Conservation (phyloP, 2,797 vertebrate genomes). For the Mus caroli region DNA sequence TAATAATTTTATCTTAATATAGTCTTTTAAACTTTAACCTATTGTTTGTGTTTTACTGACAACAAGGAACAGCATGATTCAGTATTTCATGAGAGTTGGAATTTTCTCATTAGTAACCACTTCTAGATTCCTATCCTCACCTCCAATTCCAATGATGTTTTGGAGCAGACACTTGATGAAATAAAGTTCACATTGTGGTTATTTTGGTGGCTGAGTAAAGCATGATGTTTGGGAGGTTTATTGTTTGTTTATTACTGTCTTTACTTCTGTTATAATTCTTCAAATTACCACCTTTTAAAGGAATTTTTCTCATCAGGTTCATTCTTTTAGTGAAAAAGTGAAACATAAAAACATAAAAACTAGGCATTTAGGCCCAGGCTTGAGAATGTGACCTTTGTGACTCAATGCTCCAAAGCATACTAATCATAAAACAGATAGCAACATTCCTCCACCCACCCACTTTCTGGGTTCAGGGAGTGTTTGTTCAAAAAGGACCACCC, state of each 20-base stretch:
- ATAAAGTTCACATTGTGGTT: background rate
- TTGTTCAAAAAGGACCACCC: no score
- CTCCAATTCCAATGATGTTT: background rate
- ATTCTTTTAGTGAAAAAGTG: background rate
- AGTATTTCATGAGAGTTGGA: background rate
- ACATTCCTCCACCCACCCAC: no score
- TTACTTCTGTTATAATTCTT: background rate
- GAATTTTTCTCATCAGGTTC: background rate
- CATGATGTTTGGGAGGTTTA: background rate
- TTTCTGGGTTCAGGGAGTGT: no score
- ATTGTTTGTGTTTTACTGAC: conserved; percentile 6
- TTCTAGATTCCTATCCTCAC: background rate
- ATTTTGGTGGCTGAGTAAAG: background rate
- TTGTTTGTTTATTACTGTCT: background rate
- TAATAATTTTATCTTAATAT: background rate
- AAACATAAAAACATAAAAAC: no score
- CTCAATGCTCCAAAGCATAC: no score
- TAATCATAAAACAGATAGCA: no score
- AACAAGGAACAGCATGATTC: background rate
- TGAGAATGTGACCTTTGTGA: no score
- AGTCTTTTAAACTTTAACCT: background rate
- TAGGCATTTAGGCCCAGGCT: no score
- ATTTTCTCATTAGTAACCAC: background rate
- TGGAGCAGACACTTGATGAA: background rate
- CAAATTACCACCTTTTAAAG: background rate